Base-by-base conservation (phyloP, 2,888 invertebrate genomes). In the Patella pellucida region DNA sequence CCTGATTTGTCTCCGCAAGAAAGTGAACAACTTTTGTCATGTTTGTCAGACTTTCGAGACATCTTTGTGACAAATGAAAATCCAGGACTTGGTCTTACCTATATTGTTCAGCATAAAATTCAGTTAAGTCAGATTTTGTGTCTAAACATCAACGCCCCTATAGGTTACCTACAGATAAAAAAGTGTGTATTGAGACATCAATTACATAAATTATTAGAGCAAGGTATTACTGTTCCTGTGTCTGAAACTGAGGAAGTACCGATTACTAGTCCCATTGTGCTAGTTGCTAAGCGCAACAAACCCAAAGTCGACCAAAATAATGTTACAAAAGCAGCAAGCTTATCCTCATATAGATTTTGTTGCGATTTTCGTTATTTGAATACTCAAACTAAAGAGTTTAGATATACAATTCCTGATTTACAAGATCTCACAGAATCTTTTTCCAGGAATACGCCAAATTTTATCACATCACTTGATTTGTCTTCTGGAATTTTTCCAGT, bases 371-470 rank as follows among this genome's bases (percentile, higher is more conserved):
- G 72, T 11, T 76, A 76, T 16, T 69, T 77, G 31, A 77, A 81
- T 76, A 71, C 72, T 11, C 79, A 81, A 51, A 78, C 78, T 14
- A 52, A 73, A 12, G 76, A 78, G 50, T 80, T 80, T 19, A n/a
- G 69, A 23, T 76, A 75, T 71, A 69, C 73, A 3, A 74, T 77
- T 52, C 73, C 75, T 51, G 77, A 77, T 79, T 56, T 77, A 68
- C 79, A 78, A 51, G 76, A 80, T 69, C 72, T 78, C 3, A 78
- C 79, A 7, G 80, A 80, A 70, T 82, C 81, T 12, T 81, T 79
- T 68, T 71, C 79, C 23, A 78, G 79, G 56, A 52, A 56, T 52
- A 76, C 69, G 23, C 80, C 79, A 12, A 76, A 78, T 52, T 81
- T 73, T 68, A 78, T 83, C 15, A 76, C 78, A 19, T 76, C 68